Base-by-base conservation (phyloP, 2,888 invertebrate species). In the Calliphora vomitoria region DNA sequence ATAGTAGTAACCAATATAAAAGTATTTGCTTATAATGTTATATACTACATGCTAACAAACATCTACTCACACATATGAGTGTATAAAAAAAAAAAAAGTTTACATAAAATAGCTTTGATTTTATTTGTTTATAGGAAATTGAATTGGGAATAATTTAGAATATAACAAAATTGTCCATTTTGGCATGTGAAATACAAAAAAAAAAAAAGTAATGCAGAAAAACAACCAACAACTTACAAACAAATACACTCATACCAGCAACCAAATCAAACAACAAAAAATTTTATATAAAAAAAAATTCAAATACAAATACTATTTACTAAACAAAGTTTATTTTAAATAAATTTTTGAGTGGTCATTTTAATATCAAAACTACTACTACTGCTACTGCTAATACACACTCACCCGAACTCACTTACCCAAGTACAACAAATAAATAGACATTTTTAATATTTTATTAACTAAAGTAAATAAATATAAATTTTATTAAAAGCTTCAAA, bases 61-160 rank as follows among this genome's bases (percentile, higher is more conserved):
- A 10, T 44, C 31, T 11, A 55, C 10, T 25, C 53, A 35, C 4
- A 38, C 4, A 41, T 31, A n/a, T 41, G 41, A 41, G 41, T 31
- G 38, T 66, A 41, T 15, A 47, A 25, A 25, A 25, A 25, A 25
- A 25, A 25, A 74, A 85, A 74, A 82, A 78, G 18, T 68, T 86
- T 71, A 74, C n/a, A 82, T 75, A 78, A 86, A 79, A 82, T 50
- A 50, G 86, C 90, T 90, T 83, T 91, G 92, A 92, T 91, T 91
- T 91, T 90, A 91, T 92, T 91, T 92, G 91, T 91, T 90, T 90
- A 90, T 90, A 86, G 90, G 88, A 91, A 92, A 92, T 91, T 91
- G 90, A 89, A 90, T 91, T 91, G 89, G 88, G 91, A 91, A 92
- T 91, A 87, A 90, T 91, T 91, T 90, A 91, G 89, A 78, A 87